Base-by-base conservation (phyloP, 2,888 invertebrate genomes). In the Scotopteryx bipunctaria region DNA sequence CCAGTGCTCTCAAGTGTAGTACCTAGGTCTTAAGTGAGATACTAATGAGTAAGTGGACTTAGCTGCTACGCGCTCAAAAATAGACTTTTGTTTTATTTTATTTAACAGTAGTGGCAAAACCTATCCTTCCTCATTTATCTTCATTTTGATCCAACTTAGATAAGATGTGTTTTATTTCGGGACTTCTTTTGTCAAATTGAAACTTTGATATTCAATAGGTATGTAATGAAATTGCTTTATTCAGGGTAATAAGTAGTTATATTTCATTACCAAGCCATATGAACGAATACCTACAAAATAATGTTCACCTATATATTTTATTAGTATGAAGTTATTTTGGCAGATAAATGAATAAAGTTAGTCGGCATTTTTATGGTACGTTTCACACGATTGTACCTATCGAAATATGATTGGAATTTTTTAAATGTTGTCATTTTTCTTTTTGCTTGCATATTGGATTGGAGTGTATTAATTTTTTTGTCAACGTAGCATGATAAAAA, bases 401-500 rank as follows among this genome's bases (percentile, higher is more conserved):
- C 27, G 11, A 27, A 27, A 13, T 32, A 8, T n/a, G 17, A 44
- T 33, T 9, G 15, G 23, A n/a, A 35, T 6, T 43, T 11, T 47
- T 16, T 35, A 47, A 33, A 25, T 14, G 41, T 29, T 14, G 13
- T 13, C 17, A 14, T 42, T 14, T 42, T 35, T 35, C 21, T 13
- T 25, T 42, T n/a, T 43, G 36, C 25, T 14, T 25, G 25, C 41
- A 29, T 29, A 57, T 35, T 31, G 37, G 5, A 40, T 45, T 54
- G 23, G 17, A n/a, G 27, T 27, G 54, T 55, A 63, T 58, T 50
- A 59, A 44, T 61, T 45, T 29, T 40, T 48, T 38, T 57, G 50
- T 40, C 43, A 46, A 36, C 14, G 40, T 42, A 58, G 29, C 44
- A 58, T 59, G 54, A 57, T 50, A 42, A 57, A 61, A 66, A 64